Conservation (phyloP, 2,888 invertebrate genomes). For the Trachelus iudaicus region DNA sequence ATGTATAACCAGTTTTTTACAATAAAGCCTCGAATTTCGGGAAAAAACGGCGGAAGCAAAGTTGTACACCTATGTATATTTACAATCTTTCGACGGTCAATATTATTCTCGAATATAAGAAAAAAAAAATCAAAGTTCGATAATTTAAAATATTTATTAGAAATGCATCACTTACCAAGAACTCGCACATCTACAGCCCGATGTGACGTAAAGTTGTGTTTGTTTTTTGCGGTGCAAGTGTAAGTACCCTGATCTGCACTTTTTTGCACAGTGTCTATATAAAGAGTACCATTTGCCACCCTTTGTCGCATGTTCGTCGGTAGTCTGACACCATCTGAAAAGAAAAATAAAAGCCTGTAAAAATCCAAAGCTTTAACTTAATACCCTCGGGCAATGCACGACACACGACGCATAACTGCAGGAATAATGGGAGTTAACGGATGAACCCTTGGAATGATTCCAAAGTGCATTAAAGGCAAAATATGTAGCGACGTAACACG, state of each 20-base stretch:
- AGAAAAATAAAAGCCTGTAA: background rate
- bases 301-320: conserved; percentile 70
- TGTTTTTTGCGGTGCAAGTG: conserved; percentile 69
- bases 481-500: background rate
- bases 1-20: too few relatives aligned
- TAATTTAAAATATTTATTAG: conserved; percentile 4
- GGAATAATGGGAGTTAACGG: background rate
- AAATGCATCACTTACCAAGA: conserved; percentile 59
- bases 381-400: background rate
- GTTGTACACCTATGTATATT: too few relatives aligned
- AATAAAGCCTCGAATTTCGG: too few relatives aligned
- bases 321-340: conserved; percentile 66
- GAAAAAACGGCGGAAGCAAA: too few relatives aligned
- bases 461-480: background rate
- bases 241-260: conserved; percentile 69
- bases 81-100: background rate
- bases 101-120: background rate
- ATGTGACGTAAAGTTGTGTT: conserved; percentile 65
- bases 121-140: background rate
- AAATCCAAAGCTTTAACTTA: background rate
- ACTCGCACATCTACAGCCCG: conserved; percentile 65
- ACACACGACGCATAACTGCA: background rate
- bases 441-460: background rate
- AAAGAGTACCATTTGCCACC: conserved; percentile 68
- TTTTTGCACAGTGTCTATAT: conserved; percentile 68